phyloP scores from a whole-genome alignment of 1,140 invertebrate genomes.

The Zeugodacus cucurbitae region DNA sequence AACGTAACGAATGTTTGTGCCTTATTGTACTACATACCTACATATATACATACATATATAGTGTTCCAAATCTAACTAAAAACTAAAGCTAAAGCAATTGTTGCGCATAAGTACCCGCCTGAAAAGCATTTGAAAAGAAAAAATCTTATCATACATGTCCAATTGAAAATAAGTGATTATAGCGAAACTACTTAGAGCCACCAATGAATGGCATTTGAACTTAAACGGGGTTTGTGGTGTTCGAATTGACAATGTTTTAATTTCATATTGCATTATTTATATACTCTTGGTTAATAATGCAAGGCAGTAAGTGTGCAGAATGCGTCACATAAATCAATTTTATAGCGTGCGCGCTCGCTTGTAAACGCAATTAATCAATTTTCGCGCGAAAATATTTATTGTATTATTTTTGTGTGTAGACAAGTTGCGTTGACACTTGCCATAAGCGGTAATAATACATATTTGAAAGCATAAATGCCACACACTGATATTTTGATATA shows the following conservation, averaged over 20 bases:
- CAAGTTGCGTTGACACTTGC: not conserved
- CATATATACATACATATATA: not conserved
- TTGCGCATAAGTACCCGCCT: not conserved
- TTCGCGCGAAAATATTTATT: not conserved
- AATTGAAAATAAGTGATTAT: too few relatives aligned
- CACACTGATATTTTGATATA: not conserved
- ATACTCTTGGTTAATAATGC: not conserved
- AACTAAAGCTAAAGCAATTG: not conserved
- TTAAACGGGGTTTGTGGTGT: not conserved
- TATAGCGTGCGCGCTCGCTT: not conserved
- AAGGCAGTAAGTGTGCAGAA: not conserved
- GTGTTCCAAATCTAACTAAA: not conserved
- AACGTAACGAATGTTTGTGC: slow-evolving; percentile 19
- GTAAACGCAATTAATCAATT: not conserved
- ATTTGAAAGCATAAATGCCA: not conserved
- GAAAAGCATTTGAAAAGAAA: slow-evolving; percentile 12
- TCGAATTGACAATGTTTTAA: not conserved
- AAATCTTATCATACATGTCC: not conserved
- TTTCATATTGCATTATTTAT: not conserved
- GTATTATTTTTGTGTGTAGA: not conserved
- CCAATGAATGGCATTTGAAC: not conserved
- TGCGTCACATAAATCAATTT: not conserved
- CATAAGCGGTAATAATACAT: not conserved
- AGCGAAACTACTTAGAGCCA: too few relatives aligned
- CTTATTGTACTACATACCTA: slow-evolving; percentile 2